A percentile compares a stretch with the other conserved stretches of the same genome.
Evolutionary conservation across 2,888 invertebrate genomes (phyloP).

Genomic region (Hydrotaea cyrtoneurina): DNA sequence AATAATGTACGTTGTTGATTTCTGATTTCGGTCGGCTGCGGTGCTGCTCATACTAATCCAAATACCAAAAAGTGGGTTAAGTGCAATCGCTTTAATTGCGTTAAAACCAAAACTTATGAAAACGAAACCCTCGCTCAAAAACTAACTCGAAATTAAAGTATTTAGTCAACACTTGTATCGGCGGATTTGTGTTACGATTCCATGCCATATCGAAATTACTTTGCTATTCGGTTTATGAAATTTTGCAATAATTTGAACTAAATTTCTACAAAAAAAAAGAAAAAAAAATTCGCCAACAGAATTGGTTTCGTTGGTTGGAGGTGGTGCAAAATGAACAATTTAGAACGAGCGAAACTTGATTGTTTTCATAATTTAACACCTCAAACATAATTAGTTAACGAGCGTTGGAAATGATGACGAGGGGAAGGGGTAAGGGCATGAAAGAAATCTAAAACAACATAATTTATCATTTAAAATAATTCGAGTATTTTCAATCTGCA

Average conservation of each 20-base stretch:
- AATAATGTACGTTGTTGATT: neutral
- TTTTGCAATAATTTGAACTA: slow-evolving; percentile 1
- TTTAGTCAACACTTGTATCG: slow-evolving; percentile 20
- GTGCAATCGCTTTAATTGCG: slow-evolving; percentile 29
- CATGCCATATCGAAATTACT: neutral
- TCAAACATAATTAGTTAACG: no score
- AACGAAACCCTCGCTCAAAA: neutral
- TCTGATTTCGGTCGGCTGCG: neutral
- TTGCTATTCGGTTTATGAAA: no score
- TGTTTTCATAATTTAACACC: no score
- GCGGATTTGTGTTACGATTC: slow-evolving; percentile 1
- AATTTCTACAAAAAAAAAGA: no score
- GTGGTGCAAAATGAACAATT: no score
- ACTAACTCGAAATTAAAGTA: slow-evolving; percentile 14
- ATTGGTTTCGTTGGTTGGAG: no score
- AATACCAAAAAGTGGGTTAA: slow-evolving; percentile 23
- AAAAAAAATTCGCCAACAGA: neutral
- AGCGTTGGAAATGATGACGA: no score
- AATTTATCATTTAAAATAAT: no score
- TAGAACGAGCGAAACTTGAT: no score
- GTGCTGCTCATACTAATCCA: neutral
- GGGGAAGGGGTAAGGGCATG: no score
- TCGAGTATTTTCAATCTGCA: no score
- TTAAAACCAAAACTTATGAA: slow-evolving; percentile 1
- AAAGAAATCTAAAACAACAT: no score